Evolutionary conservation across 53 echinoderm and acorn worm species (phyloP).

Genomic region (Holothuria scabra): DNA sequence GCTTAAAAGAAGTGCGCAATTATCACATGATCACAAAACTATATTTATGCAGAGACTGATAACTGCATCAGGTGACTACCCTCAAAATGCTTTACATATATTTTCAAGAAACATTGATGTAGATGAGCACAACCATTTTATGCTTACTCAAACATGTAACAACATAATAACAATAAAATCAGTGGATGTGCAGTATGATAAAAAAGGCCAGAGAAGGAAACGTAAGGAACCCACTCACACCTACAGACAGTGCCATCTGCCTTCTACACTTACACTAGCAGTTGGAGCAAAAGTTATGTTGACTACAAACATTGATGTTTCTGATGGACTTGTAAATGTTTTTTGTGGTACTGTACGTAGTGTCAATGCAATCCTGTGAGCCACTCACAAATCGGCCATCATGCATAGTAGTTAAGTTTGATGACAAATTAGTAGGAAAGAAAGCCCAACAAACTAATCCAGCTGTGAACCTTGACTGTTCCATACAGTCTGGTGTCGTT

Average conservation of each 20-base stretch:
- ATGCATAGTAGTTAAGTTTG: too few species aligned
- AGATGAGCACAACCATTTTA: constrained; percentile 33
- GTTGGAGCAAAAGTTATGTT: constrained; percentile 54
- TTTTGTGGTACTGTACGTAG: constrained; percentile 31
- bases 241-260: not conserved
- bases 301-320: constrained; percentile 45
- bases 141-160: not conserved
- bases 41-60: not conserved
- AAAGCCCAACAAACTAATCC: too few species aligned
- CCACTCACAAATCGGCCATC: too few species aligned
- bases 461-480: too few species aligned
- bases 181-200: not conserved
- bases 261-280: too few species aligned
- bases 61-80: not conserved
- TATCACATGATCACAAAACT: too few species aligned
- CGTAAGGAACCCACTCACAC: not conserved
- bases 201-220: not conserved
- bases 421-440: too few species aligned
- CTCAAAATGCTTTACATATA: constrained; percentile 33
- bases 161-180: constrained; percentile 5
- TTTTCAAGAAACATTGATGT: constrained; percentile 49
- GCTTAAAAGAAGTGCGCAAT: too few species aligned
- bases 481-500: not conserved
- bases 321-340: constrained; percentile 52
- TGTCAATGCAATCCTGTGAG: too few species aligned